Evolutionary conservation across 2,113 vertebrate genomes (phyloP), one percentile per base, ranked within the genome.

Genomic region (Noturus placidus): DNA sequence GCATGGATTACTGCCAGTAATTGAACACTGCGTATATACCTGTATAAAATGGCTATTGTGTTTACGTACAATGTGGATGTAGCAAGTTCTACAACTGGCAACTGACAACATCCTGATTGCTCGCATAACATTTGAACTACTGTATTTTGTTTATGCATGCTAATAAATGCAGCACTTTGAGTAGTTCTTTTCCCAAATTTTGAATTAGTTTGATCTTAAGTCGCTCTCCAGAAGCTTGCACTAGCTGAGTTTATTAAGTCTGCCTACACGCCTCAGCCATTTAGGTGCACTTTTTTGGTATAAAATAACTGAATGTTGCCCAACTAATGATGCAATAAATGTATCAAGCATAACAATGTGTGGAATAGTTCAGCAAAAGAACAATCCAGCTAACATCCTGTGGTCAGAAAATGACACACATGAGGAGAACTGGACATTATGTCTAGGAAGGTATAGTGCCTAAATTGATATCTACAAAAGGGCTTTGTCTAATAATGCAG

Each of bases 1-100:
- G 56, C 56, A 82, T 82, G 79, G 79, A 82, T 13, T 42, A 25
- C 33, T 61, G 79, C 52, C 79, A 82, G 79, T 38, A 82, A 42
- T 42, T 82, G 20, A 82, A 61, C 56, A 19, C 14, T 80, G 14
- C 0, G 30, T 80, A 19, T 57, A 22, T 50, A 76, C 38, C 13
- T 30, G 30, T 20, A 57, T 57, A 57, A 20, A 78, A 57, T 35
- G 30, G n/a, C 2, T 22, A 59, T 54, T 80, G 52, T 22, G 19
- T 57, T 30, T 13, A 5, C 1, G 17, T 10, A 4, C 76, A n/a
- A 27, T 42, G 7, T 77, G 74, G 25, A 15, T 15, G 46, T 15
- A 15, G 25, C 74, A 52, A 77, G 27, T 77, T 17, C 74, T 77
- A n/a, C 72, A 52, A 15, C 46, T 77, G 46, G 25, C 5, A 57